Evolutionary conservation across 2,113 vertebrate genomes (phyloP).

Genomic region (Calyptomena viridis): DNA sequence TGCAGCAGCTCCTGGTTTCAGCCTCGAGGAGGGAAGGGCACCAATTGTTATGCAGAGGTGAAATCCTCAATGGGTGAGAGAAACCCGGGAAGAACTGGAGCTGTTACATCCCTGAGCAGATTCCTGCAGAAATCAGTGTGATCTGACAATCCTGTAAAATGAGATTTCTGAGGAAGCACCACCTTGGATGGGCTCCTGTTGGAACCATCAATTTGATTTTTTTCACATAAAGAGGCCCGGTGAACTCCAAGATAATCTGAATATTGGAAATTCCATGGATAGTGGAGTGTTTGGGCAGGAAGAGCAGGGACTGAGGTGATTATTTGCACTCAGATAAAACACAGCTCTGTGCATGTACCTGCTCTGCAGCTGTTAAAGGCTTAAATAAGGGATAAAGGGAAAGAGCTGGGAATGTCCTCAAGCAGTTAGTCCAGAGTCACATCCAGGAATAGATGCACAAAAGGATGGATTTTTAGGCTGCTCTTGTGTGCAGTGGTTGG

Average conservation of each 20-base stretch:
- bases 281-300: not conserved
- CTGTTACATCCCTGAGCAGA: too few species aligned
- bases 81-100: not conserved
- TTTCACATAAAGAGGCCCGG: not conserved
- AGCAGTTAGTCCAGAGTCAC: accelerated
- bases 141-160: not conserved
- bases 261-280: not conserved
- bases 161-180: not conserved
- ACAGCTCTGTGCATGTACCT: accelerated
- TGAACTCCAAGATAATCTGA: not conserved
- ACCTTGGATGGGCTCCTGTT: not conserved
- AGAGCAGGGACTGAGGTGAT: not conserved
- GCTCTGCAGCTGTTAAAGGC: not conserved
- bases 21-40: not conserved
- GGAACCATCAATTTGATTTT: not conserved
- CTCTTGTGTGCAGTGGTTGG: not conserved
- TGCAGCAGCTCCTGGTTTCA: not conserved
- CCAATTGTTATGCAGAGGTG: not conserved
- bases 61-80: not conserved
- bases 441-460: accelerated
- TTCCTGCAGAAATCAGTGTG: accelerated
- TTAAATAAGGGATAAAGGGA: not conserved
- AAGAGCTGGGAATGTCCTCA: not conserved
- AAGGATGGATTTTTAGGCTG: not conserved
- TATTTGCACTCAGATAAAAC: not conserved